These are phyloP conservation scores for Eclectus roratus DNA, from an alignment of 2,113 vertebrate genomes.

Conservation along the genomic window DNA sequence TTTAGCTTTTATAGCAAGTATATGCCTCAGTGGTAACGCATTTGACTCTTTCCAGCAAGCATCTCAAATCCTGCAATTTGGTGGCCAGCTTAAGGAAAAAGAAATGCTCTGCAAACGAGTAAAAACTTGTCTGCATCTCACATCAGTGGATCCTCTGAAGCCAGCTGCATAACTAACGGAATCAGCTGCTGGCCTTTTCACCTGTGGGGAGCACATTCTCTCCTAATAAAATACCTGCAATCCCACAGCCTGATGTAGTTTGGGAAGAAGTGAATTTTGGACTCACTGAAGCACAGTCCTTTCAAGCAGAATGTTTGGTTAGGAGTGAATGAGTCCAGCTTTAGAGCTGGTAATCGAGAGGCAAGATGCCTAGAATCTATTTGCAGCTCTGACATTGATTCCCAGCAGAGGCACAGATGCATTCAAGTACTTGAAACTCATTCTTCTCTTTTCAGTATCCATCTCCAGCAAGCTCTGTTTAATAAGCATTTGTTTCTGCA, in stretches of 20 bases:
- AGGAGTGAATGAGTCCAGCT: not conserved
- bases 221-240: conserved; percentile 22
- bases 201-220: not conserved
- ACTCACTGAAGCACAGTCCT: not conserved
- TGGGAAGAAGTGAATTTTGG: not conserved
- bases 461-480: conserved; percentile 8
- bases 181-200: conserved; percentile 11
- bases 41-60: conserved; percentile 23
- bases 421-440: conserved; percentile 31
- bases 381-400: conserved; percentile 19
- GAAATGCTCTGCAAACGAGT: not conserved
- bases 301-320: conserved; percentile 7
- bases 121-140: not conserved
- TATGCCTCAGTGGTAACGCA: conserved; percentile 33
- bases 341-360: not conserved
- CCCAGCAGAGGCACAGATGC: not conserved
- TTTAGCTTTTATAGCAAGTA: conserved; percentile 37
- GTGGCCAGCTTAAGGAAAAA: conserved; percentile 30
- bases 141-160: not conserved
- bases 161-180: conserved; percentile 44
- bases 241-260: not conserved
- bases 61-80: conserved; percentile 44
- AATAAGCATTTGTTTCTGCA: conserved; percentile 6
- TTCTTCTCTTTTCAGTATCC: not conserved
- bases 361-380: conserved; percentile 9